Conservation (phyloP, 2,888 invertebrate genomes). For the Brachypalpus laphriformis region DNA sequence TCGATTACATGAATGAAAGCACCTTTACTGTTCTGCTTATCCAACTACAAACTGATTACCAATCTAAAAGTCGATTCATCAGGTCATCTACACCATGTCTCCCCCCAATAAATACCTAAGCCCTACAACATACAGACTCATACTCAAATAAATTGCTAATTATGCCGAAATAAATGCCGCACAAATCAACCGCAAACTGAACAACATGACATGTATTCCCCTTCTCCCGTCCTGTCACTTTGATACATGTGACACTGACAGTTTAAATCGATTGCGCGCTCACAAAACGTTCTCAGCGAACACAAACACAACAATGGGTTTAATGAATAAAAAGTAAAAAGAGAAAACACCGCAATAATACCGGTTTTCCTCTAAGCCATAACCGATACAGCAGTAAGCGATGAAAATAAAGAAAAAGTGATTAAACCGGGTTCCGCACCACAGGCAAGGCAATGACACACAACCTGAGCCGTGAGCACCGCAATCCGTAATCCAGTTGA, state of each 20-base stretch:
- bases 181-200: slow-evolving; percentile 6
- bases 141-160: slow-evolving; percentile 37
- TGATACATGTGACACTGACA: slow-evolving; percentile 20
- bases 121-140: not conserved
- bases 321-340: slow-evolving; percentile 22
- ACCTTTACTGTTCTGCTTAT: slow-evolving; percentile 5
- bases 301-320: slow-evolving; percentile 1
- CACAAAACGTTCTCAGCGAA: slow-evolving; percentile 1
- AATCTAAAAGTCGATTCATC: slow-evolving; percentile 24
- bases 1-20: slow-evolving; percentile 14
- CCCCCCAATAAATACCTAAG: not conserved
- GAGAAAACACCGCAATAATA: slow-evolving; percentile 64
- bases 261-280: slow-evolving; percentile 22
- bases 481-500: no score
- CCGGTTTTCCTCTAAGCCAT: slow-evolving; percentile 58
- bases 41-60: slow-evolving; percentile 39
- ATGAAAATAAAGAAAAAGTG: slow-evolving; percentile 13
- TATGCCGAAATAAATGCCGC: slow-evolving; percentile 45
- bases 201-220: not conserved
- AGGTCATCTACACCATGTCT: slow-evolving; percentile 19
- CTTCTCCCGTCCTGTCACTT: not conserved
- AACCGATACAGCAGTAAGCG: slow-evolving; percentile 35
- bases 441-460: slow-evolving; percentile 47
- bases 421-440: slow-evolving; percentile 16
- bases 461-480: no score